Conservation (phyloP, 2,113 vertebrate genomes). For the Gambusia holbrooki region DNA sequence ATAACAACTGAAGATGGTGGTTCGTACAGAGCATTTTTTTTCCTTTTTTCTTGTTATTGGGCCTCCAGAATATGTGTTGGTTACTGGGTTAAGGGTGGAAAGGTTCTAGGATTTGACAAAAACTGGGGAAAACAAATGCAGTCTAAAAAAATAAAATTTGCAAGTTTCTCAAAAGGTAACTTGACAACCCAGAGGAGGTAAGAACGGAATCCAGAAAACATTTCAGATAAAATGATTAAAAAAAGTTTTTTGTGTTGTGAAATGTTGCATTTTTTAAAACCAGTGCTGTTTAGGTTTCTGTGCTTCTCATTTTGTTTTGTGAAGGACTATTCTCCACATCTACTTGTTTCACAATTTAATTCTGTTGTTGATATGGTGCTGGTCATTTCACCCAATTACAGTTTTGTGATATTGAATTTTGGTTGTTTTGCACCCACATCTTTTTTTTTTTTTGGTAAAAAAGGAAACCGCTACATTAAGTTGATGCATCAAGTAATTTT, state of each 20-base stretch:
- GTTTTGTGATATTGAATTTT: no score
- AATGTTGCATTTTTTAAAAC: background rate
- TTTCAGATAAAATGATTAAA: no score
- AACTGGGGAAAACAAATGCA: background rate
- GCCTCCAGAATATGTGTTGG: background rate
- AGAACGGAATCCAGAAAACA: background rate
- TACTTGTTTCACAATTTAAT: no score
- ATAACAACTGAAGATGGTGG: constrained; percentile 16
- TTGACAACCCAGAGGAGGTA: background rate
- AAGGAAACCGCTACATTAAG: no score
- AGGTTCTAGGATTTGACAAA: background rate
- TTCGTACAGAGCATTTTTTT: background rate
- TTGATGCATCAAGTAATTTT: background rate
- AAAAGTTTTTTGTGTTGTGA: no score
- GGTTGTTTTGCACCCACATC: no score
- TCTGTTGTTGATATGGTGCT: no score
- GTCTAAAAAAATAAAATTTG: no score
- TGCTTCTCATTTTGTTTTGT: background rate
- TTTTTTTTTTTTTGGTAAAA: no score
- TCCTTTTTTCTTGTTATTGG: background rate
- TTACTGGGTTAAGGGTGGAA: background rate
- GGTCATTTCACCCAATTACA: no score
- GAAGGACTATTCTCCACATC: background rate
- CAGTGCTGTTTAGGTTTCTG: background rate
- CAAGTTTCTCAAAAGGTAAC: no score